A percentile compares a stretch with the other conserved stretches of the same genome.
Evolutionary conservation across 2,113 vertebrate genomes (phyloP).

Genomic region (Sylvia atricapilla): DNA sequence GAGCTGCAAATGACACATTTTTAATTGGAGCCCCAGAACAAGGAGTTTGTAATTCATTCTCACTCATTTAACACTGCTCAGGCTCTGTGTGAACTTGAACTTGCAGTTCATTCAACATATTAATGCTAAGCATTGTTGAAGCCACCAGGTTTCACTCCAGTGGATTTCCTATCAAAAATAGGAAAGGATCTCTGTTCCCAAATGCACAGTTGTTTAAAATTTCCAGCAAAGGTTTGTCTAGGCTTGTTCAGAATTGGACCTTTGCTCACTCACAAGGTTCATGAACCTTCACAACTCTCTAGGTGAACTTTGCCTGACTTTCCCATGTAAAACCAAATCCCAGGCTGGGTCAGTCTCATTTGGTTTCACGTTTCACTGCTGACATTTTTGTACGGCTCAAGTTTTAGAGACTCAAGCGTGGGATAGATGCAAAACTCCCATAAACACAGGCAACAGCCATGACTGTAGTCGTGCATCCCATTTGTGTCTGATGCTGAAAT

Average conservation of each 20-base stretch:
- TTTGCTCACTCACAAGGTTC: neutral
- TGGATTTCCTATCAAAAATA: neutral
- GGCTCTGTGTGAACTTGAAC: neutral
- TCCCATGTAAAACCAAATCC: constrained; percentile 21
- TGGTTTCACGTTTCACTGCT: constrained; percentile 19
- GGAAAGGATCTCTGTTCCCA: neutral
- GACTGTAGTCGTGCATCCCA: neutral
- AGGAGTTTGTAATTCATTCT: neutral
- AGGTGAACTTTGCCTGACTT: constrained; percentile 23
- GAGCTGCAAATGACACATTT: neutral
- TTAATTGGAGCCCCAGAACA: neutral
- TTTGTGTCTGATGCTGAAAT: neutral
- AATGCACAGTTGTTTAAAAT: neutral
- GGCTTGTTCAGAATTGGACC: neutral
- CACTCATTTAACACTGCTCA: neutral
- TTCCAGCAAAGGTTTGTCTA: neutral
- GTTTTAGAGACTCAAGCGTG: neutral
- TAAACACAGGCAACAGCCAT: neutral
- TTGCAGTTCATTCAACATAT: neutral
- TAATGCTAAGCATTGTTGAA: neutral
- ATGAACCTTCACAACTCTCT: constrained; percentile 44
- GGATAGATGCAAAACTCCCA: neutral
- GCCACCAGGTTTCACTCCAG: neutral
- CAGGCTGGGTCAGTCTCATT: neutral
- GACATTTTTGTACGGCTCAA: neutral